phyloP scores from a whole-genome alignment of 1,140 invertebrate genomes.

The Zaprionus capensis region DNA sequence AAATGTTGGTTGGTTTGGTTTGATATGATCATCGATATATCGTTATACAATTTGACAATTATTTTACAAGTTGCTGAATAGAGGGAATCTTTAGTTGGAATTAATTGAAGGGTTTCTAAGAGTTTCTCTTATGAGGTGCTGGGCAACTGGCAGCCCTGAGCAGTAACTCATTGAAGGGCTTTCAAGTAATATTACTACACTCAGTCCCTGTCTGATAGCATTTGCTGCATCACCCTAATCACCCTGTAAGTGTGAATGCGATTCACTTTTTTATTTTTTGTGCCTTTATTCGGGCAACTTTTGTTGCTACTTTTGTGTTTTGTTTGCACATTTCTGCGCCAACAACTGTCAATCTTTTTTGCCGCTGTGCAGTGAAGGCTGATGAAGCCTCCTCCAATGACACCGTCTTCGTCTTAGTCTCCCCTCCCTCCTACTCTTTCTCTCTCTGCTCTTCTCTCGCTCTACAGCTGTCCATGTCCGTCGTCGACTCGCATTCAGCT shows the following conservation, averaged over 20 bases:
- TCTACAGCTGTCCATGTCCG: constrained; percentile 2
- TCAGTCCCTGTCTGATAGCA: not conserved
- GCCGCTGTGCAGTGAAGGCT: constrained; percentile 39
- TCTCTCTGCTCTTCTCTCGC: not conserved
- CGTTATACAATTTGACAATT: too few species aligned
- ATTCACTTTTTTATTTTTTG: constrained; percentile 48
- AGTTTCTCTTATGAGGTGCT: too few species aligned
- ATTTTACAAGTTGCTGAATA: too few species aligned
- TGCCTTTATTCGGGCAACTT: constrained; percentile 72
- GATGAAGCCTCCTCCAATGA: constrained; percentile 57
- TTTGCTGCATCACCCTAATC: not conserved
- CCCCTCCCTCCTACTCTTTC: not conserved
- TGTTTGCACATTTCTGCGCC: constrained; percentile 77
- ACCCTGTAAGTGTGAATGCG: constrained; percentile 41
- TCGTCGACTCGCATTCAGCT: constrained; percentile 51
- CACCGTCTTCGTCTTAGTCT: constrained; percentile 5
- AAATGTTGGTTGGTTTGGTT: too few species aligned
- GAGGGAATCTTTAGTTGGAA: too few species aligned
- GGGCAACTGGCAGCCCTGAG: too few species aligned
- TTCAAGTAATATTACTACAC: too few species aligned
- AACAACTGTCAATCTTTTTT: constrained; percentile 79
- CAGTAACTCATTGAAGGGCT: too few species aligned
- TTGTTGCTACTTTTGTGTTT: constrained; percentile 71
- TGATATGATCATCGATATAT: too few species aligned
- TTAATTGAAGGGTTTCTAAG: too few species aligned